Conservation (phyloP, 1,140 invertebrate genomes). For the Pemphigus obesinymphae region DNA sequence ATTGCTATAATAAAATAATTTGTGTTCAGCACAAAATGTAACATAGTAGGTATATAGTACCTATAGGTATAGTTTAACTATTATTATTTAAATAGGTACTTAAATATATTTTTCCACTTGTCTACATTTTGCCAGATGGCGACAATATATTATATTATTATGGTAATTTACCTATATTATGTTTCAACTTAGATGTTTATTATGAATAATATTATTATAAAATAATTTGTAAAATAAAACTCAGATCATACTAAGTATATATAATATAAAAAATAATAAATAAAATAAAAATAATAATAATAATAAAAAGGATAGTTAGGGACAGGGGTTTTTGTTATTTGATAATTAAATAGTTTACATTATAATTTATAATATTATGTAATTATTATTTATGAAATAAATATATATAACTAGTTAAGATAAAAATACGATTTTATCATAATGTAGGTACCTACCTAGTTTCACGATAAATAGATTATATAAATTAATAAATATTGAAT, state of each 20-base stretch:
- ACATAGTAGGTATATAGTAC: no score
- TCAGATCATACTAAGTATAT: no score
- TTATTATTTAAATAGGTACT: no score
- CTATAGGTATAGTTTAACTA: no score
- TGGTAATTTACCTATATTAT: not conserved
- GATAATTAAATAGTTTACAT: no score
- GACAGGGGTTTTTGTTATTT: no score
- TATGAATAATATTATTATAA: not conserved
- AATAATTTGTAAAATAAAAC: not conserved
- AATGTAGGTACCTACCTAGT: not conserved
- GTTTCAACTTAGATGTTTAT: not conserved
- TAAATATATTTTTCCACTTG: no score
- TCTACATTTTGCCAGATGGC: no score
- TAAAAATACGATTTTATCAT: not conserved
- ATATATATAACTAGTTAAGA: slow-evolving; percentile 11
- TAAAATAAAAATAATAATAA: not conserved
- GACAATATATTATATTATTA: no score
- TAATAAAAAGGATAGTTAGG: not conserved
- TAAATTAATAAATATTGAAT: not conserved
- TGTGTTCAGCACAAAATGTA: no score
- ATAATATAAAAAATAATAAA: no score
- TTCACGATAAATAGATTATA: not conserved
- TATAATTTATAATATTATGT: not conserved
- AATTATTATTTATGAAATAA: not conserved
- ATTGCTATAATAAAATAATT: no score